These are phyloP conservation scores for Pycnonotus jocosus DNA, from an alignment of 2,113 vertebrate genomes.

Conservation along the genomic window DNA sequence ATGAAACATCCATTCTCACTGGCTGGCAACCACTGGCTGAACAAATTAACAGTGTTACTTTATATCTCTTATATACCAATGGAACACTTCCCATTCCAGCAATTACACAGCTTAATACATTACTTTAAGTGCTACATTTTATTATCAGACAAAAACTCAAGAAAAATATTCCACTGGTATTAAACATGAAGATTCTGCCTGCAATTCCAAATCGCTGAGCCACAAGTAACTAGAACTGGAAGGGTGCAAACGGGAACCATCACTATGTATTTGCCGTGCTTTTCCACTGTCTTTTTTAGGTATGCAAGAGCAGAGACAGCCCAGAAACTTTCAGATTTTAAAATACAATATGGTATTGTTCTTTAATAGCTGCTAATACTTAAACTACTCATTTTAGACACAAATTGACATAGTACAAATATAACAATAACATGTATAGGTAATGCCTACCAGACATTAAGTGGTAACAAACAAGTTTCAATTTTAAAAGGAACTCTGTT, in stretches of 20 bases:
- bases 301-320: background rate
- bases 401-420: background rate
- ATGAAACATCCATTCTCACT: background rate
- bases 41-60: background rate
- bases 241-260: background rate
- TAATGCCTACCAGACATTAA: background rate
- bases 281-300: background rate
- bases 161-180: background rate
- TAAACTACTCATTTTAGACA: background rate
- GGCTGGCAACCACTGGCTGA: background rate
- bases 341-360: background rate
- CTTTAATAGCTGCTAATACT: background rate
- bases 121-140: background rate
- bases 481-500: background rate
- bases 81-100: background rate
- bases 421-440: background rate
- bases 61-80: background rate
- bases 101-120: background rate
- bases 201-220: background rate
- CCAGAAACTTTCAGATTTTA: background rate
- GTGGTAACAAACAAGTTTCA: background rate
- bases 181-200: background rate
- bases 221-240: background rate
- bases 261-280: background rate
- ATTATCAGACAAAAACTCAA: background rate